phyloP scores from a whole-genome alignment of 2,797 vertebrate genomes.

The Tokudaia tokunoshimensis region DNA sequence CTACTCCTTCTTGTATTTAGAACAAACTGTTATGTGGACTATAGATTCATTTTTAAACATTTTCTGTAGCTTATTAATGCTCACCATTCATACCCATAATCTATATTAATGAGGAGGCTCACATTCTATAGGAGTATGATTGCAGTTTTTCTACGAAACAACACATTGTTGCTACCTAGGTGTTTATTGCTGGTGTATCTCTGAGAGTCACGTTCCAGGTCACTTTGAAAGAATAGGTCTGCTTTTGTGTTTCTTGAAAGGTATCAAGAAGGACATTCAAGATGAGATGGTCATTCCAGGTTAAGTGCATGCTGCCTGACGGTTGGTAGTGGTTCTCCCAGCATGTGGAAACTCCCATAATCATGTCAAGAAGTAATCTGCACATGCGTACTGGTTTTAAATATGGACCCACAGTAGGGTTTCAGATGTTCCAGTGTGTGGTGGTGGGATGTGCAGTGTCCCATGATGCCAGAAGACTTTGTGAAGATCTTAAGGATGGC shows the following conservation, averaged over 20 bases:
- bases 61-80: background rate
- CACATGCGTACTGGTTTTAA: background rate
- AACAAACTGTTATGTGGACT: background rate
- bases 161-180: background rate
- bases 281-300: background rate
- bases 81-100: background rate
- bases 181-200: background rate
- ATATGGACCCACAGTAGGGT: background rate
- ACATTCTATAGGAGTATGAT: background rate
- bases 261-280: background rate
- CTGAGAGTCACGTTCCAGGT: background rate
- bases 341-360: background rate
- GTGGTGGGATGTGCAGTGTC: too few relatives aligned
- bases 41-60: background rate
- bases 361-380: background rate
- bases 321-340: background rate
- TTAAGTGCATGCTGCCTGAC: rapidly evolving
- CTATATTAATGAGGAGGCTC: background rate
- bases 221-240: background rate
- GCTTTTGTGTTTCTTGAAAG: background rate
- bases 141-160: background rate
- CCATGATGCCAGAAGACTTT: background rate
- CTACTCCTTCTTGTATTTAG: background rate
- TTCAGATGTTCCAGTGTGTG: background rate
- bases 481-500: background rate